phyloP scores from a whole-genome alignment of 2,797 vertebrate species.

The Pseudopleuronectes americanus region DNA sequence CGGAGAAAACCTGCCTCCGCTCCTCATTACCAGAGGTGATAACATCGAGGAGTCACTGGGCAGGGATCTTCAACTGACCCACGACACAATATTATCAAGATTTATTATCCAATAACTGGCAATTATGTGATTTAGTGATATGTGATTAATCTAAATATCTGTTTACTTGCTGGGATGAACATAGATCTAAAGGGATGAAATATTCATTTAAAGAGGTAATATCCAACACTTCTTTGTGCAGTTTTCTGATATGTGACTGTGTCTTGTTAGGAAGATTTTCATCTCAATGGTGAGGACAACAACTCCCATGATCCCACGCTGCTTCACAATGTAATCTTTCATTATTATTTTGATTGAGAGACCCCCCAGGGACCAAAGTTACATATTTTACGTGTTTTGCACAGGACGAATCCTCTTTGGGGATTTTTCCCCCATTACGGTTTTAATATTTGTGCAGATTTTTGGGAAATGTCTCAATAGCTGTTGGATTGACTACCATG shows the following conservation, averaged over 20 bases:
- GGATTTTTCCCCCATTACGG: neutral
- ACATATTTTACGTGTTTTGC: neutral
- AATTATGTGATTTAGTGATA: constrained; percentile 5
- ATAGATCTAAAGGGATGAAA: neutral
- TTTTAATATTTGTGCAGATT: neutral
- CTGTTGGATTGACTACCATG: neutral
- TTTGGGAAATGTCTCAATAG: neutral
- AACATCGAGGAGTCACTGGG: constrained; percentile 51
- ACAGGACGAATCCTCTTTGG: constrained; percentile 4
- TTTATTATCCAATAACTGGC: constrained; percentile 5
- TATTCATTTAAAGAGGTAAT: neutral
- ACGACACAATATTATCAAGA: constrained; percentile 16
- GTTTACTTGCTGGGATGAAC: neutral
- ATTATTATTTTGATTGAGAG: too few relatives aligned
- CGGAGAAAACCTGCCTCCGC: constrained; percentile 33
- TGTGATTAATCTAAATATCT: neutral
- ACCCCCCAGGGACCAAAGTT: too few relatives aligned
- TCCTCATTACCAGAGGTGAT: constrained; percentile 56
- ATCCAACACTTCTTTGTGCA: too few relatives aligned
- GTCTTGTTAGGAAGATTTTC: too few relatives aligned
- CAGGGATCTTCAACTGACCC: constrained; percentile 26
- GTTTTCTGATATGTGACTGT: too few relatives aligned
- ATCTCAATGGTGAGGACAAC: too few relatives aligned
- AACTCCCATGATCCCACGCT: too few relatives aligned
- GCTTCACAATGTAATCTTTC: too few relatives aligned